Base-by-base conservation (phyloP, 2,797 vertebrate species). In the Sebastes cheni region DNA sequence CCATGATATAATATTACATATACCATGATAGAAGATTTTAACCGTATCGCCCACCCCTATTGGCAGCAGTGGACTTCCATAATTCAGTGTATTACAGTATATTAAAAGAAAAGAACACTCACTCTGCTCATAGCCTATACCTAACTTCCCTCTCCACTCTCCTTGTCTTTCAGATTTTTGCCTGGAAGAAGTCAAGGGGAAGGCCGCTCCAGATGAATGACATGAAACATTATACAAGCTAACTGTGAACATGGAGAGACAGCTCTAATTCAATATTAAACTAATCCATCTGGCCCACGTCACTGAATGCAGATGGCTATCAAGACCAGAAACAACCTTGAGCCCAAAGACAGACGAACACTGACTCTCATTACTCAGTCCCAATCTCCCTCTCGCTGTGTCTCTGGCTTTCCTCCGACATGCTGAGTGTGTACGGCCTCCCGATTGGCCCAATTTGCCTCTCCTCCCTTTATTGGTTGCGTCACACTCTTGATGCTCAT, bases 191-290 rank as follows among this genome's bases (percentile, higher is more conserved):
- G 58, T 54, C 16, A 46, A 46, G 29, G 42, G 58, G 73, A 77
- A 83, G 65, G 68, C 72, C 10, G 20, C 65, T 87, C 61, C 42
- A 34, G 79, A 77, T 85, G 79, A 93, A 84, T 89, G 92, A 75
- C 91, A 84, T 2, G 20, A 79, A 79, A 82, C 86, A 61, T 89
- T 83, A 81, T 61, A 73, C 77, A 55, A 79, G 77, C 84, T 76
- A 89, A 86, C 88, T 74, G 82, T 72, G 85, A 83, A 88, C 88
- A 81, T 62, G 79, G 83, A 70, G 77, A 83, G 88, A 93, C 87
- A 69, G 77, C 85, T 95, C 91, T 93, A 90, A 92, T 94, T 92
- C 91, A 93, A 94, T 95, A 93, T 92, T 91, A 91, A 91, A 91
- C 87, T 89, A 93, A 95, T 95, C 94, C 93, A 93, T 94, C 92